Percentiles rank a stretch among this genome's conserved stretches.
Evolutionary conservation across 1,140 invertebrate genomes (phyloP).

Genomic region (Drosophila persimilis): DNA sequence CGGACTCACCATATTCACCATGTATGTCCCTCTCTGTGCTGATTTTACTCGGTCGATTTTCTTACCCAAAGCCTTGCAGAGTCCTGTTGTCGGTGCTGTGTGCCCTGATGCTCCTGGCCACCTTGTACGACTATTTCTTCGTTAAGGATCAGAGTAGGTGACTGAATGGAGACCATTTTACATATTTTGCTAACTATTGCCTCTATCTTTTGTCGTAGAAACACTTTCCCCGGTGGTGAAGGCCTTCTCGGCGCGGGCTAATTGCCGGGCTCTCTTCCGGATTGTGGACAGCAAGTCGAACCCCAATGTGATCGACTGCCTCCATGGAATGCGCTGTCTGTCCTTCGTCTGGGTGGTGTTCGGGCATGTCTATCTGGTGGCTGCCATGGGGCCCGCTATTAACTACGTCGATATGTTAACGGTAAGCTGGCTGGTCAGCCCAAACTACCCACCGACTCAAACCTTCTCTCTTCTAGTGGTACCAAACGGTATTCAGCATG

Average conservation of each 20-base stretch:
- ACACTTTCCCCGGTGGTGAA: slow-evolving; percentile 32
- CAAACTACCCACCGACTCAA: too few species aligned
- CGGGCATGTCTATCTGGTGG: slow-evolving; percentile 84
- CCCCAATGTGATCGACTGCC: slow-evolving; percentile 80
- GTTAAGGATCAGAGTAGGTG: slow-evolving; percentile 40
- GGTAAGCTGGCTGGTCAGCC: slow-evolving; percentile 15
- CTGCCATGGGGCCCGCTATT: slow-evolving; percentile 47
- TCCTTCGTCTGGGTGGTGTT: slow-evolving; percentile 88
- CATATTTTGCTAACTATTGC: fast-evolving
- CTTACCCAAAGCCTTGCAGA: slow-evolving; percentile 12
- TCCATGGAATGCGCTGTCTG: slow-evolving; percentile 85
- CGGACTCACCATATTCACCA: slow-evolving; percentile 51
- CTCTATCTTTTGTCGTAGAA: slow-evolving; percentile 7
- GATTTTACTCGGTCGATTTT: neutral
- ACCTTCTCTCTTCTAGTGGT: too few species aligned
- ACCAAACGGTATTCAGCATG: slow-evolving; percentile 73
- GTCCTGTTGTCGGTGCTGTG: slow-evolving; percentile 46
- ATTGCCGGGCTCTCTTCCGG: slow-evolving; percentile 41
- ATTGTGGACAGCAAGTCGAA: slow-evolving; percentile 32
- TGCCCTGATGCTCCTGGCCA: slow-evolving; percentile 27
- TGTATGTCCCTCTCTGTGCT: slow-evolving; percentile 38
- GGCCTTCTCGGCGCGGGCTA: slow-evolving; percentile 52
- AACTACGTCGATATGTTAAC: slow-evolving; percentile 22
- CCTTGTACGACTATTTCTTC: slow-evolving; percentile 50
- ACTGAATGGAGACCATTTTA: neutral